Base-by-base conservation (phyloP, 2,797 vertebrate species). In the Leptatherina wallacei region DNA sequence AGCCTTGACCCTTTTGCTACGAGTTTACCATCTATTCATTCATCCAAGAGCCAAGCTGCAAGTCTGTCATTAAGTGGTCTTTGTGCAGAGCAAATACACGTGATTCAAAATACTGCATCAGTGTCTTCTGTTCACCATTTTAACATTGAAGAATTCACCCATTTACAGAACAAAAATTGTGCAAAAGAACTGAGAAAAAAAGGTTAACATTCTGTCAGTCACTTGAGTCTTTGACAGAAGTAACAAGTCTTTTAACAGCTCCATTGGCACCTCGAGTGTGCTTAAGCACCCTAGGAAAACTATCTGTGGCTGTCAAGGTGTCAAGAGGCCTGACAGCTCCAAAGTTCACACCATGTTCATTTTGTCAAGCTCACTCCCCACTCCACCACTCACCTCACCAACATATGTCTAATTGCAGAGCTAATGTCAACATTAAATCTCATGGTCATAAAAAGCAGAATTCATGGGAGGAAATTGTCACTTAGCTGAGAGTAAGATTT, bases 331-430 rank as follows among this genome's bases (percentile, higher is more conserved):
- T 59, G 65, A 84, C 70, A 74, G 44, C 71, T 80, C 70, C 56
- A 68, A 55, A 75, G 85, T 81, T 89, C 74, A 70, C 78, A 77
- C 44, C 69, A 29, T 78, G 54, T 81, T 80, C 59, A 33, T 69
- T 84, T 81, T 68, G 72, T 71, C 29, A 36, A 74, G 32, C 63
- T 75, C 72, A 65, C 27, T 44, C 32, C 27, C 36, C 44, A 20
- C 30, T 11, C 22, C 47, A 18, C 47, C 32, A 35, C 29, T 8
- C 40, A 14, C 24, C 22, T 40, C 7, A 32, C 24, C 44, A n/a
- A 77, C 61, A 77, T 42, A 69, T 55, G 62, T 71, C 77, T 61
- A 58, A 35, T 3, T 16, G 33, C n/a, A 61, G 33, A 61, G 68
- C 55, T 63, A 80, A 73, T 33, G 51, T 70, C 70, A 67, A 52